phyloP scores from a whole-genome alignment of 2,113 vertebrate species.

The Steatornis caripensis region DNA sequence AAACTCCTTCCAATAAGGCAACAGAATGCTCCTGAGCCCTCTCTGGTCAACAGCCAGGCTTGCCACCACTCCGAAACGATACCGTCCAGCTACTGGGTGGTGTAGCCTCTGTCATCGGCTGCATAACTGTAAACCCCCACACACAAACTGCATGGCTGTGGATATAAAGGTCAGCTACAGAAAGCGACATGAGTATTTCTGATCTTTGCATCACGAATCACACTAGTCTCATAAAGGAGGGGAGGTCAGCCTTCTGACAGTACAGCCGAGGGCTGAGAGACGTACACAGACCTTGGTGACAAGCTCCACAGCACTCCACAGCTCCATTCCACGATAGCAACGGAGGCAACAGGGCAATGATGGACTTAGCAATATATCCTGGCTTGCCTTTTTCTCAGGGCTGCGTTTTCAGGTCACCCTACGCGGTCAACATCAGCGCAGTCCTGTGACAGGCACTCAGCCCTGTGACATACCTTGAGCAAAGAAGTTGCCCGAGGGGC shows the following conservation, averaged over 20 bases:
- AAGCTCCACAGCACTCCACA: background rate
- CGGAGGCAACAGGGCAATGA: rapidly evolving
- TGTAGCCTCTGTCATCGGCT: background rate
- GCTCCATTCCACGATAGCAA: background rate
- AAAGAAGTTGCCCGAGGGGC: background rate
- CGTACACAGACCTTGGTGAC: rapidly evolving
- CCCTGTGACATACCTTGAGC: background rate
- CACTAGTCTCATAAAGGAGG: background rate
- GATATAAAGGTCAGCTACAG: background rate
- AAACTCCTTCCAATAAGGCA: background rate
- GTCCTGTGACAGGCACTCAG: background rate
- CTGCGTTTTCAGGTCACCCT: background rate
- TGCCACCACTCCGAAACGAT: background rate
- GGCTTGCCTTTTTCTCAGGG: background rate
- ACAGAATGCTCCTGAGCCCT: background rate
- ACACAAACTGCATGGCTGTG: background rate
- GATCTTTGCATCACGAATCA: background rate
- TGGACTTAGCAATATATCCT: background rate
- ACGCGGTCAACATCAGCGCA: rapidly evolving
- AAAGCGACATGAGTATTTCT: background rate
- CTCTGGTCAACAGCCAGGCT: background rate
- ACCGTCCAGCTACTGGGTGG: background rate
- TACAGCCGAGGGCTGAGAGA: background rate
- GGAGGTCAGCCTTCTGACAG: background rate
- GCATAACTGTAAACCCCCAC: background rate